Percentiles rank a stretch among this genome's conserved stretches.
phyloP scores from a whole-genome alignment of 2,113 vertebrate species.

The Tetrax tetrax region DNA sequence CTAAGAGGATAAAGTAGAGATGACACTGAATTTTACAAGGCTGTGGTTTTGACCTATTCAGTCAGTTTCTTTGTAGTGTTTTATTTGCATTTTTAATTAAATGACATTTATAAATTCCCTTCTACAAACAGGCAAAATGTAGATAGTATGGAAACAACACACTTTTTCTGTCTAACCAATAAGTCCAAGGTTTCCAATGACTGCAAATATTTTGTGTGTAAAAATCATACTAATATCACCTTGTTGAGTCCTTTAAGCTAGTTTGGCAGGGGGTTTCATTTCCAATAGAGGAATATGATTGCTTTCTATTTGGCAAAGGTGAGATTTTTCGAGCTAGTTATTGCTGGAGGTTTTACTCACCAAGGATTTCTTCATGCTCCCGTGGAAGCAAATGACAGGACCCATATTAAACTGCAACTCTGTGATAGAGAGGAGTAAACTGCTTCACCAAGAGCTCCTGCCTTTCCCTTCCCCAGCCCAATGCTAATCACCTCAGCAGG shows the following conservation, averaged over 20 bases:
- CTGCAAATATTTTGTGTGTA: neutral
- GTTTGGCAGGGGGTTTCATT: neutral
- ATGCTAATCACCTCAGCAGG: constrained; percentile 65
- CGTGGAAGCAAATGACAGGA: constrained; percentile 5
- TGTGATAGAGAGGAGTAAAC: neutral
- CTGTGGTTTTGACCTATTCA: neutral
- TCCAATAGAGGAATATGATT: constrained; percentile 4
- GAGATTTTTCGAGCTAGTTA: neutral
- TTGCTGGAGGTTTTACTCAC: neutral
- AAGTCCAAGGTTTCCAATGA: neutral
- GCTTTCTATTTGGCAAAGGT: constrained; percentile 6
- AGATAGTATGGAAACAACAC: neutral
- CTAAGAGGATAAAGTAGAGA: neutral
- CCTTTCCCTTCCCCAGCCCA: constrained; percentile 26
- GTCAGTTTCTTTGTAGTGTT: neutral
- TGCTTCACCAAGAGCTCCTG: constrained; percentile 25
- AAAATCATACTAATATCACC: neutral
- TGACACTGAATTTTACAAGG: neutral
- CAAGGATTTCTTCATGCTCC: neutral
- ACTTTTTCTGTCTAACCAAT: neutral
- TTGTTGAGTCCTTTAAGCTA: neutral
- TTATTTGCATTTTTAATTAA: neutral
- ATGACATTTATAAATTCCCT: neutral
- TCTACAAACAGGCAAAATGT: neutral
- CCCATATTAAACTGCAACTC: constrained; percentile 40